Percentiles rank a stretch among this genome's conserved stretches.
Conservation (phyloP, 2,888 invertebrate species). For the Corythucha ciliata region DNA sequence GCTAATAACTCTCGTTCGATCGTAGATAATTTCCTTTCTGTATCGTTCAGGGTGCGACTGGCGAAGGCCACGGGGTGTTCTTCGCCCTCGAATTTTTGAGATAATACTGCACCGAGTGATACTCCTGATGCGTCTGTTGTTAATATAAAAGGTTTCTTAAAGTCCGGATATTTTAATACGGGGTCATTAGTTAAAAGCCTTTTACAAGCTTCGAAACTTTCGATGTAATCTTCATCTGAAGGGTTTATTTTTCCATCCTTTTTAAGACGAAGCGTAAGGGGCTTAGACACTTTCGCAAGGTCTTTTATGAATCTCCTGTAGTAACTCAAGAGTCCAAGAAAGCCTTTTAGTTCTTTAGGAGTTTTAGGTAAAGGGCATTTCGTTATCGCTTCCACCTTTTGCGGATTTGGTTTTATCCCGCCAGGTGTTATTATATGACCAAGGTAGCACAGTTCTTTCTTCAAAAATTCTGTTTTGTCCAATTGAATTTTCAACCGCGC, state of each 20-base stretch:
- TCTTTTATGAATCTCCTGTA: conserved; percentile 19
- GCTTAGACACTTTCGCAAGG: conserved; percentile 34
- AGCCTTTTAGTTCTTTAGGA: not conserved
- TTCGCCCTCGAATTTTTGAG: conserved; percentile 35
- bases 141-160: conserved; percentile 35
- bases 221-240: not conserved
- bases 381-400: not conserved
- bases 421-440: conserved; percentile 27
- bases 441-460: not conserved
- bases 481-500: not conserved
- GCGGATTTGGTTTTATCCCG: not conserved
- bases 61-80: conserved; percentile 38
- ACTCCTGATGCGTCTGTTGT: conserved; percentile 38
- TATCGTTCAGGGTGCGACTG: conserved; percentile 38
- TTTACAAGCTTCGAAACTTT: conserved; percentile 20
- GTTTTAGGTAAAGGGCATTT: not conserved
- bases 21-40: not conserved
- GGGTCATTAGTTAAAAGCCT: conserved; percentile 18
- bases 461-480: not conserved
- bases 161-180: conserved; percentile 37
- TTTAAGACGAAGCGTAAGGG: conserved; percentile 33
- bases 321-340: conserved; percentile 7
- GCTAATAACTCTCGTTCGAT: conserved; percentile 7
- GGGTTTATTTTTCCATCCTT: conserved; percentile 29
- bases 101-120: not conserved